These are phyloP conservation scores for Petroica traversi DNA, from an alignment of 2,113 vertebrate genomes.

Conservation along the genomic window DNA sequence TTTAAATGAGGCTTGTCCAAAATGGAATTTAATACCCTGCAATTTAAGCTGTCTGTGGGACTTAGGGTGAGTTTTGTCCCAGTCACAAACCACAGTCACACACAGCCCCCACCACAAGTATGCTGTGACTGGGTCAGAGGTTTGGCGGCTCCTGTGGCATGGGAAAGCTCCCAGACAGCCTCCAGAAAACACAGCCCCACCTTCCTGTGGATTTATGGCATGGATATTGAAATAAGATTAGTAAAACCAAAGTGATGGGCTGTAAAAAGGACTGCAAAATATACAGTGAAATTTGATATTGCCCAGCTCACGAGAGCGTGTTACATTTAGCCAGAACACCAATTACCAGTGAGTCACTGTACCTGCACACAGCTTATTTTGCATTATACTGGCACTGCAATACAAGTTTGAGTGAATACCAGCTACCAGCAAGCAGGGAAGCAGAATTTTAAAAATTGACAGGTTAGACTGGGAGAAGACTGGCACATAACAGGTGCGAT, in stretches of 20 bases:
- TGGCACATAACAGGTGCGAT: neutral
- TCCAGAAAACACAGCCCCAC: neutral
- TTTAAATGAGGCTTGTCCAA: neutral
- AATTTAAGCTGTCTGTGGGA: neutral
- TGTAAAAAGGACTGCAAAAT: neutral
- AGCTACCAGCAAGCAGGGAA: neutral
- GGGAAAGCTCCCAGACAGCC: neutral
- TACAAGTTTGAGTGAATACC: neutral
- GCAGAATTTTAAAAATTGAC: neutral
- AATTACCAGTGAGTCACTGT: neutral
- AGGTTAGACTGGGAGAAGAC: neutral
- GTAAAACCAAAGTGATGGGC: neutral
- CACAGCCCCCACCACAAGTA: neutral
- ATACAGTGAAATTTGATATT: neutral
- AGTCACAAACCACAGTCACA: neutral
- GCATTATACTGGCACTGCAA: neutral
- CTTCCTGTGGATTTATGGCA: neutral
- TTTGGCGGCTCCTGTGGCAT: neutral
- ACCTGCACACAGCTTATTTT: neutral
- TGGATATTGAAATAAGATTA: neutral
- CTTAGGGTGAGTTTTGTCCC: neutral
- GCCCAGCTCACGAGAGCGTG: accelerated
- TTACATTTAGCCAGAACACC: neutral
- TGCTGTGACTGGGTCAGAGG: conserved; percentile 7
- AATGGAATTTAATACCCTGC: neutral